phyloP scores from a whole-genome alignment of 2,113 vertebrate genomes.

The Hypanus sabinus region DNA sequence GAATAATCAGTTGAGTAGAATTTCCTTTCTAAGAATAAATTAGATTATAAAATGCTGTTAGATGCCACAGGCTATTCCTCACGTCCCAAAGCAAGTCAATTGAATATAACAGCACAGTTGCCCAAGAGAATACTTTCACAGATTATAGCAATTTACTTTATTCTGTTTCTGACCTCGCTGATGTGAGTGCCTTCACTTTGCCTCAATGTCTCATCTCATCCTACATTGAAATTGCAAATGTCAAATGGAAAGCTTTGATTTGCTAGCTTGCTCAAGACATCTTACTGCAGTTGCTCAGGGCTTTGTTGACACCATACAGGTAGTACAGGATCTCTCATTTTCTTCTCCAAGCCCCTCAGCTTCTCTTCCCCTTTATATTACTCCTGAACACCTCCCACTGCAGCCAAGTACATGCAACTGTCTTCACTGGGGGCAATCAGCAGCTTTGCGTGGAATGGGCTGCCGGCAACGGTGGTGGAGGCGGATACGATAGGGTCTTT shows the following conservation, averaged over 20 bases:
- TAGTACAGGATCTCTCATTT: neutral
- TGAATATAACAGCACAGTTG: neutral
- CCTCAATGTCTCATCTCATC: neutral
- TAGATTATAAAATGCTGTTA: neutral
- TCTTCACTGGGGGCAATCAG: too few relatives aligned
- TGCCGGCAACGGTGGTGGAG: too few relatives aligned
- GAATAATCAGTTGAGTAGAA: neutral
- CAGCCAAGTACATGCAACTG: too few relatives aligned
- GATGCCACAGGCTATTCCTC: neutral
- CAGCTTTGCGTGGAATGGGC: too few relatives aligned
- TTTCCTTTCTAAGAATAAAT: conserved; percentile 17
- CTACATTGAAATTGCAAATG: neutral
- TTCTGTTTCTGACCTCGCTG: neutral
- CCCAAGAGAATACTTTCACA: neutral
- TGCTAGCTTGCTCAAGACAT: neutral
- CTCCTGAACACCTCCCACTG: neutral
- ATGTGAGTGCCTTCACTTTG: neutral
- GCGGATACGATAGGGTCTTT: too few relatives aligned
- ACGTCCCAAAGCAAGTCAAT: neutral
- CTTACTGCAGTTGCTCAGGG: too few relatives aligned
- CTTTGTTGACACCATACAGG: too few relatives aligned
- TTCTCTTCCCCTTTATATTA: neutral
- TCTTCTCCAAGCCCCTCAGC: neutral
- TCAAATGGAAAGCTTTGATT: neutral
- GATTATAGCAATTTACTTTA: neutral